phyloP scores from a whole-genome alignment of 2,113 vertebrate species.

The Oenanthe oenanthe region DNA sequence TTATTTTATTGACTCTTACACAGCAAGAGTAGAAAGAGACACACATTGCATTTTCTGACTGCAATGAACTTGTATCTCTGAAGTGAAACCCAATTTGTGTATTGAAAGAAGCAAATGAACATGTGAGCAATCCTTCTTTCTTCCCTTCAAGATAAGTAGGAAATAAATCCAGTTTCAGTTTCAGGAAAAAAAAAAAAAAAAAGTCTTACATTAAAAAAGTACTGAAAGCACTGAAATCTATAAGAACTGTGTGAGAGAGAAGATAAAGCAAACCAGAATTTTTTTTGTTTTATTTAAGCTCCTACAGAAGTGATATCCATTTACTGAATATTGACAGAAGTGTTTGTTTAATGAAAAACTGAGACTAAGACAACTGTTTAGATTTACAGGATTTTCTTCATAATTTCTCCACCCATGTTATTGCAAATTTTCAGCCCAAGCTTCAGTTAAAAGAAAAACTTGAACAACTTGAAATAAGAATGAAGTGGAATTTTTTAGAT shows the following conservation, averaged over 20 bases:
- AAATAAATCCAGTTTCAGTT: neutral
- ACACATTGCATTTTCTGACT: neutral
- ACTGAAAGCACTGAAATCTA: neutral
- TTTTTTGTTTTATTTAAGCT: neutral
- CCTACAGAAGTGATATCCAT: neutral
- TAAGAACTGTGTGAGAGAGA: neutral
- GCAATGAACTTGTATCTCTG: neutral
- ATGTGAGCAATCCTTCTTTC: neutral
- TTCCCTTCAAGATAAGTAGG: neutral
- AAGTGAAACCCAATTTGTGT: neutral
- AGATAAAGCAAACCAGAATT: neutral
- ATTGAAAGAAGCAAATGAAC: neutral
- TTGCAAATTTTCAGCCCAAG: neutral
- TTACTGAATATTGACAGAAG: neutral
- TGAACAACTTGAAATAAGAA: neutral
- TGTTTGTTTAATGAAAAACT: neutral
- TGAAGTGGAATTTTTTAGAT: neutral
- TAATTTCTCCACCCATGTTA: neutral
- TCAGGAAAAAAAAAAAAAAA: neutral
- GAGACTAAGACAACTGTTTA: neutral
- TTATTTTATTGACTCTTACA: neutral
- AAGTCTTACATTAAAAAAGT: neutral
- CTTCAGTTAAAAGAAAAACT: neutral
- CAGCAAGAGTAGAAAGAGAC: neutral
- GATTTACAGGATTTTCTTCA: neutral